Percentiles rank a stretch among this genome's conserved stretches.
These are phyloP conservation scores for Hepsetus odoe DNA, from an alignment of 2,113 vertebrate species.

Conservation along the genomic window DNA sequence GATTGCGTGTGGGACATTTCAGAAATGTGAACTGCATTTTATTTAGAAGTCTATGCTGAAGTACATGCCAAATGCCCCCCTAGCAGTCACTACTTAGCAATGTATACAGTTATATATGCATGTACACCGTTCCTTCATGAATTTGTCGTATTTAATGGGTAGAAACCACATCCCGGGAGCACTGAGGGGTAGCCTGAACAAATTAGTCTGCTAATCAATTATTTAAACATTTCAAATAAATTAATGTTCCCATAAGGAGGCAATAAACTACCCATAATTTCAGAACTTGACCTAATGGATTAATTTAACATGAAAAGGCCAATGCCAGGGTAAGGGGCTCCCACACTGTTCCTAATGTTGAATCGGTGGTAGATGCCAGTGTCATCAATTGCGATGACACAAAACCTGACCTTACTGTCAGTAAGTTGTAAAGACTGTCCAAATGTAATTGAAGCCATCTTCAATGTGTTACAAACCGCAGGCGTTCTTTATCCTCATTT, in stretches of 20 bases:
- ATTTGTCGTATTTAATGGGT: background rate
- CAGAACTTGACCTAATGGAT: background rate
- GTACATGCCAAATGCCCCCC: background rate
- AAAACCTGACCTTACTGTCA: background rate
- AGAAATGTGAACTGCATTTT: background rate
- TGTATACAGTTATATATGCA: background rate
- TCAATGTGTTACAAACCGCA: background rate
- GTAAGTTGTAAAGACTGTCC: background rate
- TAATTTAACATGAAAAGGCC: background rate
- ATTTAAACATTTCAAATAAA: background rate
- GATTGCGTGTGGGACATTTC: slow-evolving; percentile 9
- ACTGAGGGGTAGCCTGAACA: background rate
- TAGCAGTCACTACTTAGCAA: background rate
- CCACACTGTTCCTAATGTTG: background rate
- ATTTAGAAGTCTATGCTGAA: background rate
- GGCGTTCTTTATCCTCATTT: background rate
- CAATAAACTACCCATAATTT: background rate
- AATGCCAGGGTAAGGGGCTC: background rate
- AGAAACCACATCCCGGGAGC: background rate
- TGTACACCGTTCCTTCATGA: background rate
- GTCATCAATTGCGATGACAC: background rate
- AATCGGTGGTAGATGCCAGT: background rate
- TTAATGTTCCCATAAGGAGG: background rate
- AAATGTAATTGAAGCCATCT: background rate
- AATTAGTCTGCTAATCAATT: background rate